Percentiles rank a stretch among this genome's conserved stretches.
phyloP scores from a whole-genome alignment of 2,888 invertebrate species.

The Steromphala cineraria region DNA sequence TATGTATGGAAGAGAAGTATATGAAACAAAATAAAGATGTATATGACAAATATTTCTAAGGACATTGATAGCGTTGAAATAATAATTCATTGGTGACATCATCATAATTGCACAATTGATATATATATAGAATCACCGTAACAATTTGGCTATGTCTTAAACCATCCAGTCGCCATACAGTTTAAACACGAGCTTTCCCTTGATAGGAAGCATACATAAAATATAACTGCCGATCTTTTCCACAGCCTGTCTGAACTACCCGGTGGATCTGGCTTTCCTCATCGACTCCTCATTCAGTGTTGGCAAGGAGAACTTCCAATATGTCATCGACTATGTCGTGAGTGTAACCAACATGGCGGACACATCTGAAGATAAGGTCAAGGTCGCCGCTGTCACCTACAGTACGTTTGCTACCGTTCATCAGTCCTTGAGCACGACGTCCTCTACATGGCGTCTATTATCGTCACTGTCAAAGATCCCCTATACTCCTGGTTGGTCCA shows the following conservation, averaged over 20 bases:
- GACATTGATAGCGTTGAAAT: no score
- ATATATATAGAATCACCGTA: no score
- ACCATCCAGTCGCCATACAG: no score
- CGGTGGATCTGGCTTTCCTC: neutral
- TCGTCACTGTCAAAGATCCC: neutral
- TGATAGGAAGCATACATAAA: no score
- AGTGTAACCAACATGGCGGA: neutral
- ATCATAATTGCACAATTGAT: no score
- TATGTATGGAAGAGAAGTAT: no score
- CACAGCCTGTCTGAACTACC: neutral
- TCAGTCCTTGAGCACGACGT: neutral
- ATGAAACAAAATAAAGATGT: no score
- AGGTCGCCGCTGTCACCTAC: neutral
- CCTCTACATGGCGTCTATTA: neutral
- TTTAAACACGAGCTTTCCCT: no score
- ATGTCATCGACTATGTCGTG: neutral
- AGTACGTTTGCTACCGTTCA: neutral
- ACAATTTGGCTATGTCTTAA: no score
- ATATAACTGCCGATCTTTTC: neutral
- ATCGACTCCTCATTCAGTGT: neutral
- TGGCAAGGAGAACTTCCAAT: neutral
- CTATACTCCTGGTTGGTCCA: neutral
- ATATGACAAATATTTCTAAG: no score
- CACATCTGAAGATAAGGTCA: neutral
- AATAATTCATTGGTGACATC: no score